Evolutionary conservation across 2,888 invertebrate species (phyloP).

Genomic region (Cephus spinipes): DNA sequence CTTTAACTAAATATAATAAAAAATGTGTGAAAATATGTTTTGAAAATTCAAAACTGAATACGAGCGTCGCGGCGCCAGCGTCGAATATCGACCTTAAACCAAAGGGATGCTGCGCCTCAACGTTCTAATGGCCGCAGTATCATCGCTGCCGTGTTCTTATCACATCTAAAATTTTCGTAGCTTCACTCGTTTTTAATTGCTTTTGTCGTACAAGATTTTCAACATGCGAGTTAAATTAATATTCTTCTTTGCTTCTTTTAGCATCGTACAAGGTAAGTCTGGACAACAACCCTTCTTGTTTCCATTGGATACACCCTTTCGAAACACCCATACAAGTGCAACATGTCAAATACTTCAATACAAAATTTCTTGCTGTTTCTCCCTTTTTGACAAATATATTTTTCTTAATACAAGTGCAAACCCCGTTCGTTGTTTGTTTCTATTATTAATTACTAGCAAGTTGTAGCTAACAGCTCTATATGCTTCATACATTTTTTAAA

Average conservation of each 20-base stretch:
- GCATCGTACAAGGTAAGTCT: slow-evolving; percentile 35
- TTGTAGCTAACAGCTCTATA: neutral
- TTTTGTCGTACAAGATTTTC: neutral
- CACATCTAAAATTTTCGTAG: neutral
- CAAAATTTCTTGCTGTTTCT: neutral
- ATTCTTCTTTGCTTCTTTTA: slow-evolving; percentile 29
- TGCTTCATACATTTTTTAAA: neutral
- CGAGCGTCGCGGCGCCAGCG: slow-evolving; percentile 45
- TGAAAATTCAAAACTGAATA: slow-evolving; percentile 32
- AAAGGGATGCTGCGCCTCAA: slow-evolving; percentile 45
- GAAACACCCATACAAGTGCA: neutral
- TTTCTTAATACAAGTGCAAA: neutral
- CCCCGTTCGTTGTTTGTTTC: neutral
- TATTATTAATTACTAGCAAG: neutral
- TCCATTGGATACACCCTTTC: neutral
- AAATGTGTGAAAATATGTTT: slow-evolving; percentile 19
- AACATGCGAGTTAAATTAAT: slow-evolving; percentile 16
- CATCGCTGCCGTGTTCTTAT: slow-evolving; percentile 24
- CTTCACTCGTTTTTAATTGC: neutral
- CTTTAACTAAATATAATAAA: neutral
- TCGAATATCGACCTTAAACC: slow-evolving; percentile 51
- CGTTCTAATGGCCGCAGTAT: slow-evolving; percentile 23
- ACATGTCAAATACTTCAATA: neutral
- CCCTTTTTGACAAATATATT: neutral
- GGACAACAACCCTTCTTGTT: neutral